A percentile compares a stretch with the other conserved stretches of the same genome.
phyloP scores from a whole-genome alignment of 2,113 vertebrate species.

The Zosterops pallidus region DNA sequence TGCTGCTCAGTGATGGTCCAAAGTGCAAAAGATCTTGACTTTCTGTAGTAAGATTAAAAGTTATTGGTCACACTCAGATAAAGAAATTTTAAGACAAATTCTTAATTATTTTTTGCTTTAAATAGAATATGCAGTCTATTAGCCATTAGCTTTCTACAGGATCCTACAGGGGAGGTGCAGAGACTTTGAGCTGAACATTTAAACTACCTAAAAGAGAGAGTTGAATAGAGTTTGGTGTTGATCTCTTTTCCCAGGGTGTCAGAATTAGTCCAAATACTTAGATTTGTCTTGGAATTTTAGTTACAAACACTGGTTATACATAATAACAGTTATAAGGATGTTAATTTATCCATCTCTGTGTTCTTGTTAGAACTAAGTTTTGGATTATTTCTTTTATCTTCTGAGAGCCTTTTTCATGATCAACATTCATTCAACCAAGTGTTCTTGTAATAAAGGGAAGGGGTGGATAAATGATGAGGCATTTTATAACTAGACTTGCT shows the following conservation, averaged over 20 bases:
- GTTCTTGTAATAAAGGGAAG: background rate
- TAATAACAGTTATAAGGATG: background rate
- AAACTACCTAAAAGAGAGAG: background rate
- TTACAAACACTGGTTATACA: background rate
- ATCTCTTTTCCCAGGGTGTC: background rate
- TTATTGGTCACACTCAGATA: background rate
- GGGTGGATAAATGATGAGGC: background rate
- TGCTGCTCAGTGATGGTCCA: background rate
- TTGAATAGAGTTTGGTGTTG: accelerated
- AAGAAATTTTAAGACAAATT: background rate
- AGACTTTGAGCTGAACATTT: background rate
- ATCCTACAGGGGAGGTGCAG: background rate
- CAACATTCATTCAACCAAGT: background rate
- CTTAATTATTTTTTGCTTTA: background rate
- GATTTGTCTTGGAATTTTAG: background rate
- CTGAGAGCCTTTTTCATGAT: background rate
- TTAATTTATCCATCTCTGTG: background rate
- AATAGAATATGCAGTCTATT: background rate
- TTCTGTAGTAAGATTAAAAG: background rate
- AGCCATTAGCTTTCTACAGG: background rate
- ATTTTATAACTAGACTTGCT: background rate
- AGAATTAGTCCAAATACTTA: background rate
- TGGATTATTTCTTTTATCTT: background rate
- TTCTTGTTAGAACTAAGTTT: background rate
- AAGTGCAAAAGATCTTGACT: background rate